phyloP scores from a whole-genome alignment of 2,797 vertebrate genomes.

The Psittacula echo region DNA sequence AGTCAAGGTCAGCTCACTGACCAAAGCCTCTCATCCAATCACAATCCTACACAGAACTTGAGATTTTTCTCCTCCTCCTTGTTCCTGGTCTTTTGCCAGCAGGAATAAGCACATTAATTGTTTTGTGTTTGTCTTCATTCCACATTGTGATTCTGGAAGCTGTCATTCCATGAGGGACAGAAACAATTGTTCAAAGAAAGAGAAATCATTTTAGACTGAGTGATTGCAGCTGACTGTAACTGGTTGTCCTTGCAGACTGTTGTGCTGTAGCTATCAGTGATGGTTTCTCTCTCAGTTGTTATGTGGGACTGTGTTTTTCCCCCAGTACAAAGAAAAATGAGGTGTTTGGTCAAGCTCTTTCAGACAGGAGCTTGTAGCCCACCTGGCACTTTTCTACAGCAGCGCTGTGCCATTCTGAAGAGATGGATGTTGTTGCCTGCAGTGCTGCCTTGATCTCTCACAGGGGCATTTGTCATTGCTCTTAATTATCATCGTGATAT shows the following conservation, averaged over 20 bases:
- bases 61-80: not conserved
- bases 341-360: not conserved
- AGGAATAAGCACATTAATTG: not conserved
- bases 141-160: not conserved
- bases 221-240: not conserved
- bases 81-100: not conserved
- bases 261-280: not conserved
- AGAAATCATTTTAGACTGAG: not conserved
- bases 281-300: not conserved
- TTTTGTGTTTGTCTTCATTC: not conserved
- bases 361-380: not conserved
- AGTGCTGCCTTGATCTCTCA: not conserved
- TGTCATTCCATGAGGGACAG: not conserved
- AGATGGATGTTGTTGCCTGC: not conserved
- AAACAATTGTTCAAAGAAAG: not conserved
- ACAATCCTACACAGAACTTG: accelerated
- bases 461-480: not conserved
- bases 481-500: not conserved
- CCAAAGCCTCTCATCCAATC: not conserved
- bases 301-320: not conserved
- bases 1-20: slow-evolving; percentile 5
- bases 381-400: not conserved
- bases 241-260: not conserved
- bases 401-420: not conserved
- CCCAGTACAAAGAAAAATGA: not conserved